Conservation (phyloP, 2,113 vertebrate genomes). For the Ranitomeya variabilis region DNA sequence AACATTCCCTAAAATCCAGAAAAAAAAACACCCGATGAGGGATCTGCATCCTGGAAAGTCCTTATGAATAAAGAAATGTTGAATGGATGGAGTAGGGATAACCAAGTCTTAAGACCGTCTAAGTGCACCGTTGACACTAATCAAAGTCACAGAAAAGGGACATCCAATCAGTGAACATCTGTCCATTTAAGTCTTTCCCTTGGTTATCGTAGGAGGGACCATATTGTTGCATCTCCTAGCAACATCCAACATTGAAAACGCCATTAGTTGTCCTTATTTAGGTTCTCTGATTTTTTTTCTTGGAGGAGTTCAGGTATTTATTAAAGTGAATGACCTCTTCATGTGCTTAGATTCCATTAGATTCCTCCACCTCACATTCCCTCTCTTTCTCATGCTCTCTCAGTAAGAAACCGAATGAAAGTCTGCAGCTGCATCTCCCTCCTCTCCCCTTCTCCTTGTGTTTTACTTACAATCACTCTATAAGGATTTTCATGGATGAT, state of each 20-base stretch:
- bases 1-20: too few species aligned
- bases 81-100: too few species aligned
- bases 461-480: not conserved
- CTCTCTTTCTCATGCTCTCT: not conserved
- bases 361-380: too few species aligned
- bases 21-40: too few species aligned
- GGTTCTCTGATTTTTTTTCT: not conserved
- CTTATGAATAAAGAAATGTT: too few species aligned
- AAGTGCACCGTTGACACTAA: too few species aligned
- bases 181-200: not conserved
- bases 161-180: not conserved
- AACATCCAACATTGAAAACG: too few species aligned
- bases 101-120: too few species aligned
- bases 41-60: too few species aligned
- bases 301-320: not conserved
- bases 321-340: not conserved
- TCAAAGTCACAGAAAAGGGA: too few species aligned
- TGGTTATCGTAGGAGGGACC: too few species aligned
- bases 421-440: not conserved
- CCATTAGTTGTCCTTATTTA: not conserved
- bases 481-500: not conserved
- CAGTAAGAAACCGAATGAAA: not conserved
- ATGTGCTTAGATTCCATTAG: not conserved
- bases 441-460: not conserved
- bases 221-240: too few species aligned